Evolutionary conservation across 2,797 vertebrate genomes (phyloP).

Genomic region (Huso huso): DNA sequence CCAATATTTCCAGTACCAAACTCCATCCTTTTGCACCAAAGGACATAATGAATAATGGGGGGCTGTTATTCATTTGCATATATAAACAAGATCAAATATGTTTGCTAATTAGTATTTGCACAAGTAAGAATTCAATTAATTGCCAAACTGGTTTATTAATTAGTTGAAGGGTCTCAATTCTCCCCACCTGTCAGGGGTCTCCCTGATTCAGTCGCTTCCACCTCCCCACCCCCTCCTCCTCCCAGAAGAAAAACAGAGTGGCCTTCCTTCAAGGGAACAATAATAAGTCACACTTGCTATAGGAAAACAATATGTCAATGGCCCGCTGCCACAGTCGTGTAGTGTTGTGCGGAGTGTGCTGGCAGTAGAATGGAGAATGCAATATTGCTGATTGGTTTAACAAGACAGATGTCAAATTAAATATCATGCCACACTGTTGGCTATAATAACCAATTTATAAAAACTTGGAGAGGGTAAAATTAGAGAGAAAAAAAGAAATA

Average conservation of each 20-base stretch:
- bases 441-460: not conserved
- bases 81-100: not conserved
- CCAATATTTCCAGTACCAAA: too few species aligned
- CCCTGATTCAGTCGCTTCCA: not conserved
- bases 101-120: constrained; percentile 4
- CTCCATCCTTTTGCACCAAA: not conserved
- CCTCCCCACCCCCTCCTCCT: not conserved
- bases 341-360: not conserved
- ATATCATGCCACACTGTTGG: too few species aligned
- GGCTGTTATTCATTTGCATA: not conserved
- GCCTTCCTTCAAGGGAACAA: not conserved
- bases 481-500: not conserved
- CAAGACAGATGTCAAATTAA: too few species aligned
- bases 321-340: not conserved
- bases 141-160: not conserved
- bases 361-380: too few species aligned
- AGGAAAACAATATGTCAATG: constrained; percentile 1
- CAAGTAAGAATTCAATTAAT: not conserved
- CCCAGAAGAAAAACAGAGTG: not conserved
- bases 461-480: not conserved
- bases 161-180: not conserved
- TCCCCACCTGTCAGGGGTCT: too few species aligned
- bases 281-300: not conserved
- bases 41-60: not conserved
- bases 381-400: too few species aligned